Percentiles rank a stretch among this genome's conserved stretches.
phyloP scores from a whole-genome alignment of 37 sponge, comb jelly and placozoan genomes.

The Axinella damicornis region DNA sequence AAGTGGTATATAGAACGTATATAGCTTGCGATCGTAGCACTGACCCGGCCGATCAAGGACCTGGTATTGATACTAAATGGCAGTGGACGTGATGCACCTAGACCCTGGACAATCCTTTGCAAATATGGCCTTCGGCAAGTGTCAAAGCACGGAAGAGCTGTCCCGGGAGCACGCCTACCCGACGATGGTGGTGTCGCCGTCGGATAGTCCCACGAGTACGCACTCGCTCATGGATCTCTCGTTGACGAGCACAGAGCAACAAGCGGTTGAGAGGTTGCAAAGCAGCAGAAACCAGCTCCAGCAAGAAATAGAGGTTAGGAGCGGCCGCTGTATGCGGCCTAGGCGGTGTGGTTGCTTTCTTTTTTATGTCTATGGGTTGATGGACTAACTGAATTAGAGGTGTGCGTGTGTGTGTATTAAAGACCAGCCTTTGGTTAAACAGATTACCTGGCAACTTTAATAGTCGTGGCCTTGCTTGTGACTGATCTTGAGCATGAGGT shows the following conservation, averaged over 20 bases:
- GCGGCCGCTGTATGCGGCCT: not conserved
- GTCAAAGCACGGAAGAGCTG: constrained; percentile 41
- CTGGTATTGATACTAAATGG: constrained; percentile 18
- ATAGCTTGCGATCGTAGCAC: no score
- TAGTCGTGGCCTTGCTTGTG: no score
- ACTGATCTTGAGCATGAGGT: no score
- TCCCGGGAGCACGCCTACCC: constrained; percentile 21
- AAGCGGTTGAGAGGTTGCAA: constrained; percentile 45
- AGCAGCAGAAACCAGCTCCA: constrained; percentile 29
- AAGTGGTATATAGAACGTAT: no score
- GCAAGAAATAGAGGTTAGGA: constrained; percentile 62
- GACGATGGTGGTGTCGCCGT: not conserved
- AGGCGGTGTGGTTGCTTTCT: no score
- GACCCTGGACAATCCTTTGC: constrained; percentile 10
- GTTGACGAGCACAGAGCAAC: not conserved
- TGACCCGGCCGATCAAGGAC: no score
- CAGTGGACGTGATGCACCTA: constrained; percentile 48
- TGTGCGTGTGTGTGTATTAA: no score
- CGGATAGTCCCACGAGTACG: constrained; percentile 7
- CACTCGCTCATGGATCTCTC: constrained; percentile 2
- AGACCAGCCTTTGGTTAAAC: no score
- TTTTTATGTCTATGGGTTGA: no score
- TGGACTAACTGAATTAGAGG: no score
- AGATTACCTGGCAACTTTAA: not conserved
- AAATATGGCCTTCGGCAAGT: constrained; percentile 44